phyloP scores from a whole-genome alignment of 2,888 invertebrate species.

The Apodemia zela region DNA sequence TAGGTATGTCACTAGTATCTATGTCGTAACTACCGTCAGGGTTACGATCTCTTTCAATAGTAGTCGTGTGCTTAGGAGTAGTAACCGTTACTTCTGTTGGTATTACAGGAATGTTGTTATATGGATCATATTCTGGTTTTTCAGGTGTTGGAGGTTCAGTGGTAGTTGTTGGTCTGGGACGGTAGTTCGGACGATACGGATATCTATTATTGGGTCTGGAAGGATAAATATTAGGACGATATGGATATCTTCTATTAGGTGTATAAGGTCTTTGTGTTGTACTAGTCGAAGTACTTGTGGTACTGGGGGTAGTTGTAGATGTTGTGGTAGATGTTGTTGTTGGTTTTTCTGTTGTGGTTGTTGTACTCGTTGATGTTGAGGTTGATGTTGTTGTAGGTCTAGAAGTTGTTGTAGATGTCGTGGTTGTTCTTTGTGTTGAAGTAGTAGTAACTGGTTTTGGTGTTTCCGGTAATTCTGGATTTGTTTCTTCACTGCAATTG shows the following conservation, averaged over 20 bases:
- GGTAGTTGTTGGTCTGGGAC: constrained; percentile 17
- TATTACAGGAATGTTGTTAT: constrained; percentile 27
- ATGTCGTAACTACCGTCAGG: constrained; percentile 43
- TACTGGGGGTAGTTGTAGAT: constrained; percentile 31
- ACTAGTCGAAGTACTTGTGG: constrained; percentile 37
- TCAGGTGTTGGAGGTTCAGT: constrained; percentile 22
- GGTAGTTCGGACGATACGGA: constrained; percentile 32
- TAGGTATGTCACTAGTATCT: constrained; percentile 47
- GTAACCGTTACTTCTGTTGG: constrained; percentile 38
- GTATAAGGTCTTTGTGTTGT: constrained; percentile 32
- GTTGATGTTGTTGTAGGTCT: constrained; percentile 28
- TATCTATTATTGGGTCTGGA: constrained; percentile 32
- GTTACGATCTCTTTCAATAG: constrained; percentile 41
- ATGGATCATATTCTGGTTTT: constrained; percentile 31
- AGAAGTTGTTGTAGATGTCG: constrained; percentile 22
- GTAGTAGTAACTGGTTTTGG: constrained; percentile 8
- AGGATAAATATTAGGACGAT: constrained; percentile 33
- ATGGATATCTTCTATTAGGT: constrained; percentile 36
- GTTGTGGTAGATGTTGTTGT: constrained; percentile 32
- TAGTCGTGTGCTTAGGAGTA: constrained; percentile 35
- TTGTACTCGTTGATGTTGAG: constrained; percentile 32
- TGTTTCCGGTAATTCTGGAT: constrained; percentile 20
- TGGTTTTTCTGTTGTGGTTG: constrained; percentile 33
- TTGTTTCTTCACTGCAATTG: constrained; percentile 42
- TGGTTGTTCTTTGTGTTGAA: constrained; percentile 27